Evolutionary conservation across 2,888 invertebrate genomes (phyloP).

Genomic region (Zygaena filipendulae): DNA sequence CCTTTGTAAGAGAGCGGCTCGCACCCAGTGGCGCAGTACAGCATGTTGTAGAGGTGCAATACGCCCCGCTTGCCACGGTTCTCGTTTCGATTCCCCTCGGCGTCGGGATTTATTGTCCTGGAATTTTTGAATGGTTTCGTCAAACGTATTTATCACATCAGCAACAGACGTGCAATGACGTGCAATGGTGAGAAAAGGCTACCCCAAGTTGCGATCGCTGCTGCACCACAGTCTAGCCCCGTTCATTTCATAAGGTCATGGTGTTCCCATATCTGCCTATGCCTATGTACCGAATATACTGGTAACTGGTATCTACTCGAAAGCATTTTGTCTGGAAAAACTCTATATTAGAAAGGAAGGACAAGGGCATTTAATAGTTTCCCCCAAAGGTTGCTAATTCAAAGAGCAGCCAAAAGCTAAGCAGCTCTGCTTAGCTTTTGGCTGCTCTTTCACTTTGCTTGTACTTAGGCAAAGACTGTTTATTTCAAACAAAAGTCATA

Average conservation of each 20-base stretch:
- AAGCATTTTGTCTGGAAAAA: too few relatives aligned
- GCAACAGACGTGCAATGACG: too few relatives aligned
- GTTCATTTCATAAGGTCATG: background rate
- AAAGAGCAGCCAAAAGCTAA: too few relatives aligned
- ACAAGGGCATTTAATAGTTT: too few relatives aligned
- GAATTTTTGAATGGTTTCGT: conserved; percentile 9
- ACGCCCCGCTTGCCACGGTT: conserved; percentile 78
- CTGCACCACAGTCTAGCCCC: background rate
- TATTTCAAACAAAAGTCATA: too few relatives aligned
- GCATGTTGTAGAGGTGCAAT: conserved; percentile 85
- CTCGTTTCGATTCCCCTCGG: conserved; percentile 32
- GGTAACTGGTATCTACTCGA: too few relatives aligned
- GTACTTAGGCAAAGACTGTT: too few relatives aligned
- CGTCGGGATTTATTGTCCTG: conserved; percentile 38
- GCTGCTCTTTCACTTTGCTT: too few relatives aligned
- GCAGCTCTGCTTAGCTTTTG: too few relatives aligned
- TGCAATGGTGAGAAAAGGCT: background rate
- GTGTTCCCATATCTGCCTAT: background rate
- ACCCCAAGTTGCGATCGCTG: background rate
- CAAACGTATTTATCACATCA: background rate
- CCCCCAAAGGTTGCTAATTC: too few relatives aligned
- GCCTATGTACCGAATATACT: too few relatives aligned
- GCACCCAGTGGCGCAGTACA: conserved; percentile 86
- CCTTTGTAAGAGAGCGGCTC: conserved; percentile 86
- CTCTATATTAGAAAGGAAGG: too few relatives aligned